Percentiles rank a stretch among this genome's conserved stretches.
phyloP scores from a whole-genome alignment of 2,797 vertebrate species.

The Catamblyrhynchus diadema region DNA sequence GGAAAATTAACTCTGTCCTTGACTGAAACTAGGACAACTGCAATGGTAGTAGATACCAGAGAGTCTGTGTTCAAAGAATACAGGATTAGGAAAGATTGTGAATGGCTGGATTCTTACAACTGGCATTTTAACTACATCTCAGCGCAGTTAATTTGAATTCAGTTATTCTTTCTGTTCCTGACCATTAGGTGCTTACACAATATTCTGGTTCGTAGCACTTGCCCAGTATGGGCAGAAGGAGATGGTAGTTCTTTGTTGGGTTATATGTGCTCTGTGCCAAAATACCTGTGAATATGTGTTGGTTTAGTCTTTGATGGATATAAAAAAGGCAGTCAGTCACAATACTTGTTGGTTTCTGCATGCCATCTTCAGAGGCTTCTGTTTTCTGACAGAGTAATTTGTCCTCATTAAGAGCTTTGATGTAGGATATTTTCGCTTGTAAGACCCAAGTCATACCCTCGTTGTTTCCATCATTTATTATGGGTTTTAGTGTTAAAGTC shows the following conservation, averaged over 20 bases:
- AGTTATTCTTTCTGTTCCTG: neutral
- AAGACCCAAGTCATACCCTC: neutral
- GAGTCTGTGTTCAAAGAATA: neutral
- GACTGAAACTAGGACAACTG: neutral
- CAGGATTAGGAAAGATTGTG: neutral
- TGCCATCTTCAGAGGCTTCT: neutral
- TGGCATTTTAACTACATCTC: neutral
- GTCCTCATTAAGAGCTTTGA: neutral
- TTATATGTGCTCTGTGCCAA: neutral
- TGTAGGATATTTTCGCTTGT: neutral
- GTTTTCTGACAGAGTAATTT: neutral
- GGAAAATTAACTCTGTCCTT: neutral
- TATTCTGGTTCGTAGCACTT: neutral
- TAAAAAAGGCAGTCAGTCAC: neutral
- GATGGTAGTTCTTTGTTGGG: neutral
- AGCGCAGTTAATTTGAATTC: neutral
- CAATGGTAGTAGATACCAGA: neutral
- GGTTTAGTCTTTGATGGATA: neutral
- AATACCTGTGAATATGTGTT: neutral
- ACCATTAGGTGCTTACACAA: neutral
- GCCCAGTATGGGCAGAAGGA: neutral
- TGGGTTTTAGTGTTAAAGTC: neutral
- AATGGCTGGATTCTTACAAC: neutral
- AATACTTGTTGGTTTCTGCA: neutral
- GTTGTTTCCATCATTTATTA: neutral